Conservation (phyloP, 2,797 vertebrate species). For the Crocidura indochinensis region DNA sequence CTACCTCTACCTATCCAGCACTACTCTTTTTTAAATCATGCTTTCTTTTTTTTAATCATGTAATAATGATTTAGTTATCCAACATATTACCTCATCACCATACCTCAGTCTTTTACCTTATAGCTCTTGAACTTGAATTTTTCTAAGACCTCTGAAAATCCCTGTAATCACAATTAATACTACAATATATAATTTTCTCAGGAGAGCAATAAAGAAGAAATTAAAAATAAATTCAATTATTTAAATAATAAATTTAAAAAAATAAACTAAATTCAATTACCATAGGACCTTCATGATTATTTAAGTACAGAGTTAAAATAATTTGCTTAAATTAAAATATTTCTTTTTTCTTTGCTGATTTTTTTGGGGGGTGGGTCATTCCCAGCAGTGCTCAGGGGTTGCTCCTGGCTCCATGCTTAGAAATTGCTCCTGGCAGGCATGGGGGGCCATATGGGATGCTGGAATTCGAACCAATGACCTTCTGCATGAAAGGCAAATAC, state of each 20-base stretch:
- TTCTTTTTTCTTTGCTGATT: too few relatives aligned
- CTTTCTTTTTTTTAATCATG: too few relatives aligned
- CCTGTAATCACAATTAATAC: neutral
- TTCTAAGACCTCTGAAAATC: neutral
- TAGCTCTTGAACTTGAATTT: neutral
- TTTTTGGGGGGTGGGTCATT: too few relatives aligned
- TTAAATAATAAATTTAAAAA: too few relatives aligned
- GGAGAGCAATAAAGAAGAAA: slow-evolving; percentile 27
- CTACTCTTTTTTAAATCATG: neutral
- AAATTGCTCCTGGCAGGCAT: too few relatives aligned
- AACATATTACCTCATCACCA: neutral
- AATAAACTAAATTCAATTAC: too few relatives aligned
- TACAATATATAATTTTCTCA: slow-evolving; percentile 19
- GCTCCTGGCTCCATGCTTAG: too few relatives aligned
- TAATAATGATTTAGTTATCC: too few relatives aligned
- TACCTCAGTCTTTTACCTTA: neutral
- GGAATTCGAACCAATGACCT: too few relatives aligned
- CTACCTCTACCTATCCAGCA: neutral
- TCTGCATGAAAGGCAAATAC: too few relatives aligned
- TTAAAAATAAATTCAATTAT: slow-evolving; percentile 53
- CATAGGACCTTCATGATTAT: slow-evolving; percentile 43
- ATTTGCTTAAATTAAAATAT: slow-evolving; percentile 47
- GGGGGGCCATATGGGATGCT: too few relatives aligned
- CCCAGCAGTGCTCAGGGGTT: too few relatives aligned
- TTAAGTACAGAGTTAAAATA: slow-evolving; percentile 61